Base-by-base conservation (phyloP, 2,888 invertebrate species). In the Sarcophaga subvicina region DNA sequence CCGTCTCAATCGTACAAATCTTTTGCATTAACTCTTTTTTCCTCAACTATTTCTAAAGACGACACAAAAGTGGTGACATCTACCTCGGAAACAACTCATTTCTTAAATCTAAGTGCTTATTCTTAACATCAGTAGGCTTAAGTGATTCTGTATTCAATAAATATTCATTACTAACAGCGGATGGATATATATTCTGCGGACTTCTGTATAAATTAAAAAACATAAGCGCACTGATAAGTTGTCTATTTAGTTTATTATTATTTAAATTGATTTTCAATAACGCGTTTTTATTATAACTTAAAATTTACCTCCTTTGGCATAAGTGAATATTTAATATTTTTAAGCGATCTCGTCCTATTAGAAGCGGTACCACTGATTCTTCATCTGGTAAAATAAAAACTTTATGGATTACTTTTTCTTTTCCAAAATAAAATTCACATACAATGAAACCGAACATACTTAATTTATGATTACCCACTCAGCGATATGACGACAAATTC, bases 401-500 rank as follows among this genome's bases (percentile, higher is more conserved):
- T 22, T 8, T 63, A 63, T 63, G 25, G 22, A 63, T 63, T 63
- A 63, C 63, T 63, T 63, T 63, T 63, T 11, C 12, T 22, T 22
- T 63, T 63, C 25, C 20, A 63, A 25, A 63, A 63, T 63, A 25
- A 63, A 63, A 11, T 63, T 63, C 63, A 63, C 63, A 63, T 6
- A 5, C 25, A 4, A 63, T 63, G 6, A 6, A 63, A 63, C 63
- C 63, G 12, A 63, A 12, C 63, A 25, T 63, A 63, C 63, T 63
- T 63, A 63, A 22, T 25, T 63, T 63, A 63, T 63, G 20, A 25
- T 63, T 63, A 25, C 63, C 63, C 12, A 63, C 25, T 22, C 63
- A 22, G 25, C 63, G 20, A 6, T 63, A 63, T 22, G 63, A 63
- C 11, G 10, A 63, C 63, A 25, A 63, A 3, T 63, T 63, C 22